Percentiles rank a stretch among this genome's conserved stretches.
phyloP scores from a whole-genome alignment of 1,140 invertebrate species.

The Phthorimaea operculella region DNA sequence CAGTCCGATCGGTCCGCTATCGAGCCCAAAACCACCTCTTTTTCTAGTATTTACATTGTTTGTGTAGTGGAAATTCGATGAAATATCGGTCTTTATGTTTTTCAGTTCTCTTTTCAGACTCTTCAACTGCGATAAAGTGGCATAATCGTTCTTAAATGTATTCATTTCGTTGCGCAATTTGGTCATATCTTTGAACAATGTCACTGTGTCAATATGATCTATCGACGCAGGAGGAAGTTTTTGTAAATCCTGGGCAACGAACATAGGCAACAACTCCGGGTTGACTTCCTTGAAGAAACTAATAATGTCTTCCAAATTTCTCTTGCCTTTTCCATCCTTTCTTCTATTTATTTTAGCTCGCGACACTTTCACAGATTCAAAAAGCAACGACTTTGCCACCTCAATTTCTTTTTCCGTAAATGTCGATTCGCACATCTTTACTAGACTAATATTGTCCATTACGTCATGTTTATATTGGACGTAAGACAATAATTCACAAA shows the following conservation, averaged over 20 bases:
- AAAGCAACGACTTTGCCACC: background rate
- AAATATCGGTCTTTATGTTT: background rate
- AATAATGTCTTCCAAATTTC: slow-evolving; percentile 1
- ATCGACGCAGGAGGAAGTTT: slow-evolving; percentile 10
- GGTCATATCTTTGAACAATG: slow-evolving; percentile 8
- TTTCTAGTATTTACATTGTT: background rate
- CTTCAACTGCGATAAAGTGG: background rate
- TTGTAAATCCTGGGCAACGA: slow-evolving; percentile 11
- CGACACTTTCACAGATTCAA: slow-evolving; percentile 3
- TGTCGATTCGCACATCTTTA: background rate
- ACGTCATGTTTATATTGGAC: slow-evolving; percentile 4
- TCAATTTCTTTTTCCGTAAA: slow-evolving; percentile 5
- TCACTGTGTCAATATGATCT: slow-evolving; percentile 10
- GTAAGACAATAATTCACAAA: slow-evolving; percentile 7
- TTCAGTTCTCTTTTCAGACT: background rate
- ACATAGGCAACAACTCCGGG: slow-evolving; percentile 9
- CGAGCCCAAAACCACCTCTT: background rate
- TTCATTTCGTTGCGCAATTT: background rate
- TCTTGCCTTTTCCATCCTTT: slow-evolving; percentile 4
- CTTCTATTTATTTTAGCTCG: background rate
- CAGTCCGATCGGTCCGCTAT: background rate
- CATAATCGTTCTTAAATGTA: background rate
- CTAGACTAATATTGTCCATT: slow-evolving; percentile 6
- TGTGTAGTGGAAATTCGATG: background rate
- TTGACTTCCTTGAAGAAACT: slow-evolving; percentile 10